Evolutionary conservation across 2,113 vertebrate species (phyloP).

Genomic region (Tetrax tetrax): DNA sequence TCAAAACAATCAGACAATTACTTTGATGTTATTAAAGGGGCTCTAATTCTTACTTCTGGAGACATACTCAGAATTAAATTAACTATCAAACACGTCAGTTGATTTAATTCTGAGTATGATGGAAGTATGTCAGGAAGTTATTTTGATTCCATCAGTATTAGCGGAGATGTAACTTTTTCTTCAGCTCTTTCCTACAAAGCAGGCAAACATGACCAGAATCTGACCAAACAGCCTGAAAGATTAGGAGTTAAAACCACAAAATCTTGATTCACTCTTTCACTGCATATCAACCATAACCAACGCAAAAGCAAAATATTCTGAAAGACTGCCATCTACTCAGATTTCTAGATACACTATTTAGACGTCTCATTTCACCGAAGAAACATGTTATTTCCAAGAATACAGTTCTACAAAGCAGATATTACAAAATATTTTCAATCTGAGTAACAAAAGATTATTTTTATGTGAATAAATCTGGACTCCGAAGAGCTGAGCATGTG

Average conservation of each 20-base stretch:
- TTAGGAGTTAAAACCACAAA: not conserved
- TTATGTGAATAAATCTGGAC: not conserved
- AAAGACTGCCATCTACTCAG: not conserved
- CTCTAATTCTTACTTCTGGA: conserved; percentile 1
- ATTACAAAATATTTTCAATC: not conserved
- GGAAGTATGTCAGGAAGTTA: not conserved
- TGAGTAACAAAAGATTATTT: not conserved
- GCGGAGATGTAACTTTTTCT: not conserved
- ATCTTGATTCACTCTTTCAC: not conserved
- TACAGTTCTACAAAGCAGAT: not conserved
- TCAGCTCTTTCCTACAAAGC: not conserved
- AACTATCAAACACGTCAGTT: not conserved
- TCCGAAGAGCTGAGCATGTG: not conserved
- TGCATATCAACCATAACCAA: not conserved
- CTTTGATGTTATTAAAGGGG: not conserved
- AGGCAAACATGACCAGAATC: not conserved
- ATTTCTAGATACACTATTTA: not conserved
- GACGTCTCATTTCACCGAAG: not conserved
- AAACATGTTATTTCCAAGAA: not conserved
- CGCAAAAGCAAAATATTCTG: not conserved
- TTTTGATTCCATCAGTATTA: not conserved
- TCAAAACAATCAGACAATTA: not conserved
- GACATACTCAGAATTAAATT: conserved; percentile 1
- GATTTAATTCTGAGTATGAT: no score
- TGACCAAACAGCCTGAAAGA: not conserved